These are phyloP conservation scores for Eupithecia abbreviata DNA, from an alignment of 2,888 invertebrate genomes.

Conservation along the genomic window DNA sequence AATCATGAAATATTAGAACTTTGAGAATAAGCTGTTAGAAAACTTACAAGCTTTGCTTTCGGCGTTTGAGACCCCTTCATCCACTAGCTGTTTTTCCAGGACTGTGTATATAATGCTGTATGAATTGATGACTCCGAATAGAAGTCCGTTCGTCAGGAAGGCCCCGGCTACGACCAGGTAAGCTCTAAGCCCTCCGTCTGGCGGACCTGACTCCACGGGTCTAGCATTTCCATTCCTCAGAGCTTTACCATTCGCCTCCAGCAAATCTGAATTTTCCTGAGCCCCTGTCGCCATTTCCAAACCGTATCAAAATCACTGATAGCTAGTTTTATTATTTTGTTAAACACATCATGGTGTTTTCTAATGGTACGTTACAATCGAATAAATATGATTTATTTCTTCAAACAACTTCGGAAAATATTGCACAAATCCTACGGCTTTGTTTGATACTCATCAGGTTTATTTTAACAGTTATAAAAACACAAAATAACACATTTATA, in stretches of 20 bases:
- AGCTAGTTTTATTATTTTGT: constrained; percentile 41
- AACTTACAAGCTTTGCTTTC: constrained; percentile 92
- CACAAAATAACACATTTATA: not conserved
- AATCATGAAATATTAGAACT: constrained; percentile 10
- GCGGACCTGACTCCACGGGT: constrained; percentile 68
- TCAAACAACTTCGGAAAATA: constrained; percentile 18
- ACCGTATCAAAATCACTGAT: constrained; percentile 46
- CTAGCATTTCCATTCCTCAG: constrained; percentile 56
- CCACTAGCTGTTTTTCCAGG: constrained; percentile 85
- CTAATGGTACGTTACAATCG: constrained; percentile 18
- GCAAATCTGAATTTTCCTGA: constrained; percentile 69
- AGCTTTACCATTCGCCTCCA: constrained; percentile 53
- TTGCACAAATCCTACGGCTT: constrained; percentile 2
- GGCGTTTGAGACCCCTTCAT: constrained; percentile 87
- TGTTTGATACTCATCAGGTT: constrained; percentile 14
- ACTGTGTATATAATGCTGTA: constrained; percentile 91
- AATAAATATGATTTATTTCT: constrained; percentile 15
- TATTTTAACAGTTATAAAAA: constrained; percentile 6
- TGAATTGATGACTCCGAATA: constrained; percentile 96
- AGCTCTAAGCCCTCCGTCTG: constrained; percentile 91
- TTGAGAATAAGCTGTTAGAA: constrained; percentile 4
- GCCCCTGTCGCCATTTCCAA: constrained; percentile 61
- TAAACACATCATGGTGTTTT: constrained; percentile 50
- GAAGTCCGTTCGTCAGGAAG: constrained; percentile 94
- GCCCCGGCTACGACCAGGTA: constrained; percentile 93